phyloP scores from a whole-genome alignment of 2,888 invertebrate genomes.

The Spialia ferax region DNA sequence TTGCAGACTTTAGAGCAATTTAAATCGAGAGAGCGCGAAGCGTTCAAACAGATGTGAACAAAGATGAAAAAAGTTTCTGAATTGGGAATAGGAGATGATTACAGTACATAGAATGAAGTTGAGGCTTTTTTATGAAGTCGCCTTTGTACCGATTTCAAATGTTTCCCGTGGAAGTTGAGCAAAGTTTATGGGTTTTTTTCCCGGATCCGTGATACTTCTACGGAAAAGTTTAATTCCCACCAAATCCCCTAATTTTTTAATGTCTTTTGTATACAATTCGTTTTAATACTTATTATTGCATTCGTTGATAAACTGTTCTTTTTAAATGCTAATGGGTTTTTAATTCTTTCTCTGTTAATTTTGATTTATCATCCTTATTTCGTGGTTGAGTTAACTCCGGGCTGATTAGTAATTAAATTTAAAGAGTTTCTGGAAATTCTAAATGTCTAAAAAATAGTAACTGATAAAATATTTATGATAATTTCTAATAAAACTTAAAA shows the following conservation, averaged over 20 bases:
- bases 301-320: slow-evolving; percentile 35
- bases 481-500: too few species aligned
- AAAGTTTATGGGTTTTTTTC: slow-evolving; percentile 64
- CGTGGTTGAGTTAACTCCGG: too few species aligned
- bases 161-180: slow-evolving; percentile 69
- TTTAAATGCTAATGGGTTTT: slow-evolving; percentile 9
- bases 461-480: too few species aligned
- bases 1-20: slow-evolving; percentile 37
- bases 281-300: slow-evolving; percentile 41
- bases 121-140: slow-evolving; percentile 80
- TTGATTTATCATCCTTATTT: neutral
- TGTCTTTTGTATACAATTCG: slow-evolving; percentile 55
- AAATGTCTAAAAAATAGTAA: too few species aligned
- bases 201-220: slow-evolving; percentile 60
- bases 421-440: too few species aligned
- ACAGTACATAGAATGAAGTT: slow-evolving; percentile 82
- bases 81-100: slow-evolving; percentile 82
- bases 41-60: slow-evolving; percentile 80
- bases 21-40: slow-evolving; percentile 68
- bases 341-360: neutral
- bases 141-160: slow-evolving; percentile 79
- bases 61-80: slow-evolving; percentile 84
- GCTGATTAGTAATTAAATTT: too few species aligned
- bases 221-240: slow-evolving; percentile 71
- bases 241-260: slow-evolving; percentile 68